phyloP scores from a whole-genome alignment of 2,888 invertebrate species.

The Synergus itoensis region DNA sequence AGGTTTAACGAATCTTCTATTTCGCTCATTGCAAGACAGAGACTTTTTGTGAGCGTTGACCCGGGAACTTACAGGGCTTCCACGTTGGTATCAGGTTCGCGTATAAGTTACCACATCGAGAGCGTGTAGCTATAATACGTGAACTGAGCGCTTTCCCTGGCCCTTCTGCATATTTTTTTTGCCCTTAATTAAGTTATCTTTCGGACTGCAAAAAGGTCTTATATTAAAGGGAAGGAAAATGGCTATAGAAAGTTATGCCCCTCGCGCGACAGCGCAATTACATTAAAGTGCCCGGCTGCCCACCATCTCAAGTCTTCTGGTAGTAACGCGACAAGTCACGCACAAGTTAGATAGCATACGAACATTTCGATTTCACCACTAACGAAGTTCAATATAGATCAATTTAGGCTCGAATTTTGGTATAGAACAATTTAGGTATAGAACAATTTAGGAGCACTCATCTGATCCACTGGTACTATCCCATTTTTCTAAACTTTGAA shows the following conservation, averaged over 20 bases:
- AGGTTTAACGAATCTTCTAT: slow-evolving; percentile 18
- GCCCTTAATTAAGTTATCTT: slow-evolving; percentile 5
- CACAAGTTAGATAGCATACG: slow-evolving; percentile 51
- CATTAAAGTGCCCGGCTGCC: slow-evolving; percentile 68
- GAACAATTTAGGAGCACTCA: too few relatives aligned
- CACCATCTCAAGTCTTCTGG: slow-evolving; percentile 50
- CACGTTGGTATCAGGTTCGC: not conserved
- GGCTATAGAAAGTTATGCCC: slow-evolving; percentile 49
- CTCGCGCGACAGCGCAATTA: slow-evolving; percentile 69
- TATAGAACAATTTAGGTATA: too few relatives aligned
- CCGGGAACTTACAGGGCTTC: slow-evolving; percentile 24
- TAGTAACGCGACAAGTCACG: slow-evolving; percentile 7
- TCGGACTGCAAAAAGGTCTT: slow-evolving; percentile 9
- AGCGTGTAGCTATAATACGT: slow-evolving; percentile 42
- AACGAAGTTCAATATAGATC: too few relatives aligned
- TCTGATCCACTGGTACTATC: too few relatives aligned
- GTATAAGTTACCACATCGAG: slow-evolving; percentile 1
- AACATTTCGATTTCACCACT: slow-evolving; percentile 55
- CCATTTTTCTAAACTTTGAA: slow-evolving; percentile 39
- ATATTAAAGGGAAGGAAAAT: not conserved
- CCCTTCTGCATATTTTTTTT: not conserved
- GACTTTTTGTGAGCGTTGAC: slow-evolving; percentile 9
- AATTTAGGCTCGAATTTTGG: too few relatives aligned
- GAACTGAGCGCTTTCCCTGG: slow-evolving; percentile 53
- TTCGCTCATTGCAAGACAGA: slow-evolving; percentile 16